phyloP scores from a whole-genome alignment of 2,888 invertebrate genomes.

The Parnassius glacialis region DNA sequence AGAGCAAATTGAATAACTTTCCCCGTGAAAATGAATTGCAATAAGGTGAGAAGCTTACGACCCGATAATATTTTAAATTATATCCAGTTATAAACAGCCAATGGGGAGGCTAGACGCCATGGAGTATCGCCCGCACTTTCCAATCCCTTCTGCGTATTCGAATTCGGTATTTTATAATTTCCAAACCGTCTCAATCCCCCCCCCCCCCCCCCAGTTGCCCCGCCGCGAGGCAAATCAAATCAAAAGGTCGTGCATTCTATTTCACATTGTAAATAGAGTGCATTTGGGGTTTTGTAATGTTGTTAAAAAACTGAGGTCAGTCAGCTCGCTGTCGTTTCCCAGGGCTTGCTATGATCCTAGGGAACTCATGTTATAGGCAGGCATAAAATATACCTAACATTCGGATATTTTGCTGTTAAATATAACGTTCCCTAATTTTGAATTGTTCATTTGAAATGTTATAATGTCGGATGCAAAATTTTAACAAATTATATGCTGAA shows the following conservation, averaged over 20 bases:
- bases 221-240: constrained; percentile 45
- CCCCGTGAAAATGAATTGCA: constrained; percentile 74
- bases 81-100: constrained; percentile 67
- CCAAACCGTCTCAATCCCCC: constrained; percentile 45
- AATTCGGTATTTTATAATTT: constrained; percentile 61
- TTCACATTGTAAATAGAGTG: not conserved
- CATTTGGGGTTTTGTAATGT: not conserved
- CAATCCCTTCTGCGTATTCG: constrained; percentile 56
- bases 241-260: constrained; percentile 9
- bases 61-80: constrained; percentile 76
- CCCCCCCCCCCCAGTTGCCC: constrained; percentile 33
- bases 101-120: constrained; percentile 43
- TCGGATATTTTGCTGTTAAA: no score
- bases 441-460: no score
- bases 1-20: constrained; percentile 69
- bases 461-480: no score
- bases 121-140: constrained; percentile 39
- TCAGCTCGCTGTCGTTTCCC: not conserved
- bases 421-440: no score
- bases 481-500: no score
- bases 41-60: constrained; percentile 64
- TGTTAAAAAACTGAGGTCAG: not conserved
- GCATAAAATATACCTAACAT: no score
- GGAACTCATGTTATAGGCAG: no score
- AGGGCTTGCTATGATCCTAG: not conserved